Evolutionary conservation across 2,797 vertebrate species (phyloP), one percentile per base, ranked within the genome.

Genomic region (Thunnus albacares): DNA sequence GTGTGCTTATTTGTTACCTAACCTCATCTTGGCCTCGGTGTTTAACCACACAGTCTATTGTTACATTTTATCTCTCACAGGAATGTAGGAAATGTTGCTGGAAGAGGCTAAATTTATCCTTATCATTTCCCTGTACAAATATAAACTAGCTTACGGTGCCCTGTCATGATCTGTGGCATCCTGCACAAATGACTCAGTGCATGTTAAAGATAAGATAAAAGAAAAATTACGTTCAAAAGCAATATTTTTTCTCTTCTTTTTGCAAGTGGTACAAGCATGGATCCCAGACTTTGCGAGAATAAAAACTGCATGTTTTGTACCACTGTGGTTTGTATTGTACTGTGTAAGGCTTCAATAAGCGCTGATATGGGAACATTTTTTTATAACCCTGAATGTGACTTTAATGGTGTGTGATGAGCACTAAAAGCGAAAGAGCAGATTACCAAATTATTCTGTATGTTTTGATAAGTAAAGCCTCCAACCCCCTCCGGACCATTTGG

Each of bases 401-500:
- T 78, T 72, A 77, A 70, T 62, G 17, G 57, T 68, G 45, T 35
- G 57, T n/a, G 24, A 66, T 78, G 58, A 71, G 71, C 65, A 56
- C 38, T 61, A 53, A 78, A 67, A 77, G 77, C 56, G 64, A 72
- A 85, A 59, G 56, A 68, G 62, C 51, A 60, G 62, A 78, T 85
- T 79, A 78, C 38, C 15, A 57, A 61, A 35, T 79, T 85, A 77
- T 70, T 88, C 59, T 63, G 43, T 77, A 26, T 80, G 71, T 84
- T 87, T 71, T 81, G 49, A 81, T 77, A 77, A 85, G 67, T 72
- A 28, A 81, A 75, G 80, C 75, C 55, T 87, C 76, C 57, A 72
- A 87, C 87, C 80, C 87, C 80, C 53, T 43, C 41, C 14, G 47
- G 80, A 80, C 85, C 71, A 87, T 88, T 81, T 89, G 81, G 84